A percentile compares a stretch with the other conserved stretches of the same genome.
phyloP scores from a whole-genome alignment of 2,888 invertebrate species.

The Amphipyra berbera region DNA sequence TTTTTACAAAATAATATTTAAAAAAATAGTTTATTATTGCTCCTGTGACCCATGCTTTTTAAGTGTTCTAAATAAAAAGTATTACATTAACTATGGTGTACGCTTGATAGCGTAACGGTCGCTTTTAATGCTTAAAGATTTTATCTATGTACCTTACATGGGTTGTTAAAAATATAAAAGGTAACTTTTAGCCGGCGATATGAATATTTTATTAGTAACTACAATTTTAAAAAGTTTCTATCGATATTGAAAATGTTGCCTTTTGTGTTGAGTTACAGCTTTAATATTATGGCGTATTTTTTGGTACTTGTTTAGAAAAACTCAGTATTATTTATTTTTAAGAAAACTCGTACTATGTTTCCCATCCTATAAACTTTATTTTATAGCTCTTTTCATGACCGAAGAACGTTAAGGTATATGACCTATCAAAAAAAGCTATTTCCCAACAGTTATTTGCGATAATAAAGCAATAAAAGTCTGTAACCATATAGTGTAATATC shows the following conservation, averaged over 20 bases:
- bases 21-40: neutral
- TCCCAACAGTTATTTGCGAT: conserved; percentile 1
- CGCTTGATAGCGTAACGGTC: neutral
- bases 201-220: too few relatives aligned
- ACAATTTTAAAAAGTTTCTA: too few relatives aligned
- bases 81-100: neutral
- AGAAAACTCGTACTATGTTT: too few relatives aligned
- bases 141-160: conserved; percentile 27
- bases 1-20: conserved; percentile 17
- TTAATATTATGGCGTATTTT: too few relatives aligned
- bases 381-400: neutral
- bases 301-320: too few relatives aligned
- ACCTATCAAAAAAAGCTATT: conserved; percentile 17
- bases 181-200: neutral
- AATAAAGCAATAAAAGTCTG: conserved; percentile 20
- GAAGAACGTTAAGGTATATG: neutral
- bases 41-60: neutral
- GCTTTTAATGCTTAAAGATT: conserved; percentile 3
- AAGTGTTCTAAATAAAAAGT: neutral
- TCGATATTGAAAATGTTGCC: neutral
- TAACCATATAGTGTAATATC: conserved; percentile 20
- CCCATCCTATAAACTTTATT: neutral
- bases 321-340: too few relatives aligned
- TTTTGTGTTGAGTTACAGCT: neutral
- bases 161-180: conserved; percentile 1